A percentile compares a stretch with the other conserved stretches of the same genome.
Evolutionary conservation across 2,797 vertebrate species (phyloP).

Genomic region (Anisognathus igniventris): DNA sequence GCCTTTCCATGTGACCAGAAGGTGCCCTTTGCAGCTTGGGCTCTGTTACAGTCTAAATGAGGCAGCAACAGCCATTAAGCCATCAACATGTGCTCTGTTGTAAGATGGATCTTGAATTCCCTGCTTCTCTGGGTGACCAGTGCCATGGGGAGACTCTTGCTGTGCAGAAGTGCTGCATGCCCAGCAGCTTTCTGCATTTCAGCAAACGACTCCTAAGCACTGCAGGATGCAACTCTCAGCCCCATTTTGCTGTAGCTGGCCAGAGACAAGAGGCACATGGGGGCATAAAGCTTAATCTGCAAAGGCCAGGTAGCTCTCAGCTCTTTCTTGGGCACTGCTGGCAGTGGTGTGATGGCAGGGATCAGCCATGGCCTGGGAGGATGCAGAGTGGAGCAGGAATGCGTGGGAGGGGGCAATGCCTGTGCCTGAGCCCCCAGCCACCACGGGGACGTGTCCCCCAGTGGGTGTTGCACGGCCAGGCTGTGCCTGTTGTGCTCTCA

Average conservation of each 20-base stretch:
- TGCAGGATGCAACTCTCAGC: background rate
- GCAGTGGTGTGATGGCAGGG: background rate
- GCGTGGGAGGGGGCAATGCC: accelerated
- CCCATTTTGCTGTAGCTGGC: background rate
- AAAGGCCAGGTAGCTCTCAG: background rate
- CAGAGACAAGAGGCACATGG: background rate
- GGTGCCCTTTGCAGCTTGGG: background rate
- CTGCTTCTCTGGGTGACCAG: background rate
- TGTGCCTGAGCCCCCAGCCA: too few species aligned
- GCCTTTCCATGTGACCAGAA: background rate
- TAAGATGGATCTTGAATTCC: background rate
- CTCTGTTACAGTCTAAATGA: background rate
- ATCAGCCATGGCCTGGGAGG: background rate
- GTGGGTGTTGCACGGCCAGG: accelerated
- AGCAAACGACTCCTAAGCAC: background rate
- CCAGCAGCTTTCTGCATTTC: background rate
- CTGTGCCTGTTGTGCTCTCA: background rate
- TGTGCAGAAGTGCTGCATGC: background rate
- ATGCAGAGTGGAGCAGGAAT: background rate
- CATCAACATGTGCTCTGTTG: background rate
- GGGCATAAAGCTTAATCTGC: background rate
- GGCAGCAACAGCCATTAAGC: background rate
- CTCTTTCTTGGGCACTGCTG: background rate
- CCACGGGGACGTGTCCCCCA: accelerated
- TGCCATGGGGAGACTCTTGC: background rate